phyloP scores from a whole-genome alignment of 2,797 vertebrate genomes.

The Falco cherrug region DNA sequence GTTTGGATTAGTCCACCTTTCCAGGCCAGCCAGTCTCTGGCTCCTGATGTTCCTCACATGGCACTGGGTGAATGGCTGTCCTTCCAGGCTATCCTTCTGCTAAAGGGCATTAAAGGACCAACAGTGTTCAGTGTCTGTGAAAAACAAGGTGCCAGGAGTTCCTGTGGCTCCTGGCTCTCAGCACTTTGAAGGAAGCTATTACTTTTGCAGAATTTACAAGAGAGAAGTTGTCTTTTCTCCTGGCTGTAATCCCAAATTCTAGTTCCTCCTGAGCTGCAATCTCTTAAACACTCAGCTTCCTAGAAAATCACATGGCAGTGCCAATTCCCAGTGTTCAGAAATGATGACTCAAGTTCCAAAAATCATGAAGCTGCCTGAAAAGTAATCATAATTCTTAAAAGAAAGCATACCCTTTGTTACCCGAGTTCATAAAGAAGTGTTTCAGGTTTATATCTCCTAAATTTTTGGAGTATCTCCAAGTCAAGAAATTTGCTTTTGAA shows the following conservation, averaged over 20 bases:
- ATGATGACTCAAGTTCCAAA: constrained; percentile 5
- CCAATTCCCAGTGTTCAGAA: background rate
- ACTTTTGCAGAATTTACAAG: constrained; percentile 1
- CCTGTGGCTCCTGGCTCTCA: background rate
- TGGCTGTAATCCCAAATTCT: background rate
- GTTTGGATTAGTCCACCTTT: background rate
- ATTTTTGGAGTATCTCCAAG: background rate
- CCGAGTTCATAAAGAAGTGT: background rate
- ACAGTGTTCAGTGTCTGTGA: background rate
- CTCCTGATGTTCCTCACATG: background rate
- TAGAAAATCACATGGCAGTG: constrained; percentile 15
- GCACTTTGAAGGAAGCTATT: background rate
- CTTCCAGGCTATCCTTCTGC: background rate
- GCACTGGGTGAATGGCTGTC: background rate
- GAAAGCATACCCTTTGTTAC: background rate
- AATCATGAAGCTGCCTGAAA: background rate
- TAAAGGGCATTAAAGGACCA: background rate
- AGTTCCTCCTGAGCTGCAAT: background rate
- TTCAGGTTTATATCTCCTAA: background rate
- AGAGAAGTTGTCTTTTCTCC: constrained; percentile 14
- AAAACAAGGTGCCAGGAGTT: background rate
- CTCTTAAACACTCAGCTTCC: background rate
- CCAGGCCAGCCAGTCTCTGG: background rate
- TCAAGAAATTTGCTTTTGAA: background rate
- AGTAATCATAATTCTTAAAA: background rate